Conservation (phyloP, 2,797 vertebrate species). For the Falco cherrug region DNA sequence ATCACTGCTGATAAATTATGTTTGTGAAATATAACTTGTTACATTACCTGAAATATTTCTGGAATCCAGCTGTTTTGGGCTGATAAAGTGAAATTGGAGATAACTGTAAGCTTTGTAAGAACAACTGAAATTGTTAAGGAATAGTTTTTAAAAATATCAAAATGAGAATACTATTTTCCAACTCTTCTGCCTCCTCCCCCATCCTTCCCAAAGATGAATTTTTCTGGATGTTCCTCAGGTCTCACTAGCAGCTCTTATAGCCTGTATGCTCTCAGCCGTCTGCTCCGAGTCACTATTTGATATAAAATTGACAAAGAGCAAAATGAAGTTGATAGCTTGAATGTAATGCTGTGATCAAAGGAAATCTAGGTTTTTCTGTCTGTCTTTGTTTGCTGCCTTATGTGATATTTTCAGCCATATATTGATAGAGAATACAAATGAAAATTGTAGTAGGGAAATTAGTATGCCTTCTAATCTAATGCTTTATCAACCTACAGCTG, state of each 20-base stretch:
- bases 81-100: background rate
- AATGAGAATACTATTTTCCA: background rate
- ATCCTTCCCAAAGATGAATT: background rate
- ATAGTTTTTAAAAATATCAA: background rate
- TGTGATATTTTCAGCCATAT: background rate
- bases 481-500: background rate
- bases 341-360: background rate
- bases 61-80: background rate
- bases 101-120: background rate
- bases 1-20: background rate
- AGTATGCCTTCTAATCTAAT: background rate
- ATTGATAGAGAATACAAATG: background rate
- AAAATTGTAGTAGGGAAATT: background rate
- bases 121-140: background rate
- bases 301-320: constrained; percentile 14
- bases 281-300: background rate
- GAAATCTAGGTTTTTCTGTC: background rate
- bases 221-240: background rate
- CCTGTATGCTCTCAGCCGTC: background rate
- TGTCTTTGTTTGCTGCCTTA: background rate
- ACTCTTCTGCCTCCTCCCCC: background rate
- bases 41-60: background rate
- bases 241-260: background rate
- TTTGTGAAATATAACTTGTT: background rate
- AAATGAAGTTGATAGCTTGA: background rate